Evolutionary conservation across 2,797 vertebrate species (phyloP), one percentile per base, ranked within the genome.

Genomic region (Ctenopoma multispine): DNA sequence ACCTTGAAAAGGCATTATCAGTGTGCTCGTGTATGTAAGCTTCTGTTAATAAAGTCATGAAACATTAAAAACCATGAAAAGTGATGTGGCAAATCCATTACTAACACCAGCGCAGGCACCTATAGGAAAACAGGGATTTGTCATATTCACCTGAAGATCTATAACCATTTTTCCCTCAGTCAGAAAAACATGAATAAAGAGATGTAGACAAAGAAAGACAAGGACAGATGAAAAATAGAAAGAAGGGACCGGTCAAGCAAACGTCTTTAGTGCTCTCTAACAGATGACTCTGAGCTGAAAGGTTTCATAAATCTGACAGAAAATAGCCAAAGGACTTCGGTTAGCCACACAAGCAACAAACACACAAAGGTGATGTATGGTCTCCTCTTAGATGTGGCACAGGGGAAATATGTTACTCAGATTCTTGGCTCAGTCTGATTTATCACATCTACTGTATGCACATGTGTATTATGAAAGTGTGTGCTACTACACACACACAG

Each of bases 31-130:
- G 57, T 50, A 49, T 73, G 65, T 17, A 48, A 79, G 18, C 62
- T 23, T 17, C n/a, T 65, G 31, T 70, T 58, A 64, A 71, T 75
- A 70, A 66, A 21, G 55, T 60, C 64, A 75, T 84, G 4, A 80
- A 75, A 81, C 69, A 84, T 84, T 61, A 53, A 67, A 24, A 57
- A 54, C 5, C 38, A 61, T 12, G 38, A 20, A 4, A 48, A 29
- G 21, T 40, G 41, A 70, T 50, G 36, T 27, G 24, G 55, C 20
- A 92, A 95, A 96, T 96, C 90, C 85, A 93, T 84, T 47, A 90
- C 89, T 91, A 93, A 91, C 48, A 71, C 34, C 60, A 29, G 89
- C 75, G 31, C 92, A 87, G 90, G 90, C 92, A 92, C 94, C 27
- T 34, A 56, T 38, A 60, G 18, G 36, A 44, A 51, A 41, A 47